Conservation (phyloP, 2,113 vertebrate species). For the Copsychus sechellarum region DNA sequence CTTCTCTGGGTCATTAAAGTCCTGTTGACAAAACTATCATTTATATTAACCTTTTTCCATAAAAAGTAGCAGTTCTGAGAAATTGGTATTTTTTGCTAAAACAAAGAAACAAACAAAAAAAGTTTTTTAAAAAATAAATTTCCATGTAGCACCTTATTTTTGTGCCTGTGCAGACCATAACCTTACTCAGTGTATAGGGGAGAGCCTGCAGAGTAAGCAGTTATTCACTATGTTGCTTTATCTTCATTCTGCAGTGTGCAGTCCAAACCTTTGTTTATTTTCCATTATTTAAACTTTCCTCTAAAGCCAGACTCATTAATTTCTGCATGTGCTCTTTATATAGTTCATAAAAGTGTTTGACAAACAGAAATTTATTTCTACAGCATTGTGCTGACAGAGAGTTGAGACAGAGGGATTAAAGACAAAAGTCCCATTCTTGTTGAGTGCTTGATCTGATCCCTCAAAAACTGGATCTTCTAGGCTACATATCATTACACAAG, state of each 20-base stretch:
- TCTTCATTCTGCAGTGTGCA: neutral
- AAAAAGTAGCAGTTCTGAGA: neutral
- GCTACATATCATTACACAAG: fast-evolving
- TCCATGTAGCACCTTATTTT: neutral
- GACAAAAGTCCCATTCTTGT: neutral
- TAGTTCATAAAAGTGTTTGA: neutral
- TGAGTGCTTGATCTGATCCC: neutral
- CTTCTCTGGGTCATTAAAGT: neutral
- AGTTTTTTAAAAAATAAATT: neutral
- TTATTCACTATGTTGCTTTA: constrained; percentile 2
- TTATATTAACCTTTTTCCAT: neutral
- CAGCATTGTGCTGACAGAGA: neutral
- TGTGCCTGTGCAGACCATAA: neutral
- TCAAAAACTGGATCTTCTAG: fast-evolving
- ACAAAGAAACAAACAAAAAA: neutral
- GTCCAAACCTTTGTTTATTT: constrained; percentile 5
- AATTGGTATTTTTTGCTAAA: neutral
- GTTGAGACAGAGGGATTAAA: neutral
- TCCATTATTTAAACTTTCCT: neutral
- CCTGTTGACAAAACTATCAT: neutral
- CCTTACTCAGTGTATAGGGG: neutral
- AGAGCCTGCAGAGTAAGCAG: neutral
- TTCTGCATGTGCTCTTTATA: constrained; percentile 1
- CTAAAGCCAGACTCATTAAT: constrained; percentile 14
- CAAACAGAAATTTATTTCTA: constrained; percentile 8